Conservation (phyloP, 2,113 vertebrate species). For the Gymnocephalus cernua region DNA sequence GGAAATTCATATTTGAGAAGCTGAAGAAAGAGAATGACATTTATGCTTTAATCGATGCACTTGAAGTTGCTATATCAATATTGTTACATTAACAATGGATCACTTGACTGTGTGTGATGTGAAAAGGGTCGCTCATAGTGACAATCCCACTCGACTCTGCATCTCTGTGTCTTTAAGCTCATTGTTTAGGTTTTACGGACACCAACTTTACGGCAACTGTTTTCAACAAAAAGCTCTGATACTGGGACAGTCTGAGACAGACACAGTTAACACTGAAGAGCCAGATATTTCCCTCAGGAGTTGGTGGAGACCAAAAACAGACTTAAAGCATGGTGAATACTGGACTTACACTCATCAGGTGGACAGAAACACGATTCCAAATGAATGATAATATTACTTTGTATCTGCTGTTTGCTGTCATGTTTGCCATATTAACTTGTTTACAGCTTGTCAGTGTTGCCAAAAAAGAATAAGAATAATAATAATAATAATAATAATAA, state of each 20-base stretch:
- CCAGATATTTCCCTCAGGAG: not conserved
- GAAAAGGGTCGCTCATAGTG: too few species aligned
- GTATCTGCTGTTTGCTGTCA: not conserved
- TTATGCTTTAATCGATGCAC: not conserved
- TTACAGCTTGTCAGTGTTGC: not conserved
- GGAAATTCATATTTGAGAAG: not conserved
- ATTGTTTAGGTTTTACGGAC: not conserved
- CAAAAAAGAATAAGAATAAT: too few species aligned
- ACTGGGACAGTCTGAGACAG: not conserved
- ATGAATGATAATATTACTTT: not conserved
- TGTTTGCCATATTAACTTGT: not conserved
- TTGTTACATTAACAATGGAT: too few species aligned
- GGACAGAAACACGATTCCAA: not conserved
- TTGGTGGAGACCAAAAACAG: not conserved
- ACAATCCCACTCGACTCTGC: not conserved
- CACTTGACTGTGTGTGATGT: too few species aligned
- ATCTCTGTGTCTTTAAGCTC: not conserved
- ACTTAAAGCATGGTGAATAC: too few species aligned
- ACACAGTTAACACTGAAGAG: not conserved
- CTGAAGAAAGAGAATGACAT: not conserved
- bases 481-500: too few species aligned
- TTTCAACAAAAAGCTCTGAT: not conserved
- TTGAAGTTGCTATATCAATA: too few species aligned
- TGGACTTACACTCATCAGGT: not conserved
- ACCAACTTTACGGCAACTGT: not conserved